Conservation (phyloP, 2,113 vertebrate species). For the Centropus unirufus region DNA sequence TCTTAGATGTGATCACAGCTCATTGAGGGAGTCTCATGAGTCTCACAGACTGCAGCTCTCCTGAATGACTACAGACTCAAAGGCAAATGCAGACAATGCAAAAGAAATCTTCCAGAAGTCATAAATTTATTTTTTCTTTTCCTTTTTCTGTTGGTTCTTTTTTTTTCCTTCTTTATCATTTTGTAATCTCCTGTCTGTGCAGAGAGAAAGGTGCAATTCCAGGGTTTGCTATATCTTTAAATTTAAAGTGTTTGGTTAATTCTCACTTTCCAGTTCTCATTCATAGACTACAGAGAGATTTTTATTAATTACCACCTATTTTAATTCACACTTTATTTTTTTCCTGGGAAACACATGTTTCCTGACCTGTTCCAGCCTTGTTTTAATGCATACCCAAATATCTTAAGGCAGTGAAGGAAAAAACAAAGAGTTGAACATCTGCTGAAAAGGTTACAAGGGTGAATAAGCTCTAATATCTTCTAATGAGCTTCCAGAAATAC, state of each 20-base stretch:
- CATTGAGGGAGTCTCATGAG: not conserved
- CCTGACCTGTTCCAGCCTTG: not conserved
- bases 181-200: not conserved
- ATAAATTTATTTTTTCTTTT: not conserved
- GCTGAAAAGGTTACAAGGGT: constrained; percentile 58
- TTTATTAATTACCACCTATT: constrained; percentile 32
- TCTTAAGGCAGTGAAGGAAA: constrained; percentile 50
- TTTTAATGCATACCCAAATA: constrained; percentile 52
- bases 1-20: not conserved
- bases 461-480: constrained; percentile 63
- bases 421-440: constrained; percentile 60
- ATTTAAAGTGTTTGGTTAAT: not conserved
- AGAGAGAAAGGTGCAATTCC: not conserved
- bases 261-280: not conserved
- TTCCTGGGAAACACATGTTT: constrained; percentile 37
- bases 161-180: not conserved
- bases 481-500: constrained; percentile 43
- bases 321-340: constrained; percentile 18
- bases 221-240: not conserved
- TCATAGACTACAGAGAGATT: not conserved
- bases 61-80: not conserved
- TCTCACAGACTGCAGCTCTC: not conserved
- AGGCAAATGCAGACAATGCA: not conserved
- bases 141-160: not conserved
- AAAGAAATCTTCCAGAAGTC: not conserved